Base-by-base conservation (phyloP, 2,888 invertebrate genomes). In the Galerucella nymphaeae region DNA sequence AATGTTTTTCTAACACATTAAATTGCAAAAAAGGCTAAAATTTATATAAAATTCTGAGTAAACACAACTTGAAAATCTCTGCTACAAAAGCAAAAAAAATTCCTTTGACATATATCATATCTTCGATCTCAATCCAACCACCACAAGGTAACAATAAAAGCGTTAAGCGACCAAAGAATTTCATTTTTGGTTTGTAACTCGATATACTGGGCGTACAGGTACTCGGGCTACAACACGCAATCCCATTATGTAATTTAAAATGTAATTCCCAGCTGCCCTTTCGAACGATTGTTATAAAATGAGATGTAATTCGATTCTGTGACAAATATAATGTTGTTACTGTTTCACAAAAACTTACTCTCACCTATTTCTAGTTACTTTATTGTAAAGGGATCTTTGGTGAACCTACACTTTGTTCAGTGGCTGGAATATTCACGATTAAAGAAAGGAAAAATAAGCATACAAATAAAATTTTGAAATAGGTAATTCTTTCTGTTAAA, bases 321-420 rank as follows among this genome's bases (percentile, higher is more conserved):
- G 73, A 77, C 75, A 76, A 77, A 76, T 77, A 73, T 77, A 74
- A 77, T 72, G 75, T 74, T 73, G 77, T 76, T 76, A 81, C 78
- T 77, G 75, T 82, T 80, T 80, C 80, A 83, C 82, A 83, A 83
- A 82, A 79, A 78, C 80, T 79, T 42, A 9, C 61, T 41, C 41
- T 11, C 80, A 78, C 78, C 80, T 80, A 81, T 82, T 82, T 38
- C 42, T 42, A 16, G 59, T 30, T 14, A 59, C 53, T 53, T 16
- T 16, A 53, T 18, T 18, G 18, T 16, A 53, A 38, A 18, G 53
- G 53, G 53, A 53, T 53, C 53, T 53, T 53, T 18, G 53, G n/a
- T 53, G 53, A 16, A 53, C n/a, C 9, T 18, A 53, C 9, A 18
- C 18, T 53, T 18, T 18, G 18, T 16, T 18, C 53, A 53, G 18